Base-by-base conservation (phyloP, 2,113 vertebrate species). In the Sinocyclocheilus anophthalmus region DNA sequence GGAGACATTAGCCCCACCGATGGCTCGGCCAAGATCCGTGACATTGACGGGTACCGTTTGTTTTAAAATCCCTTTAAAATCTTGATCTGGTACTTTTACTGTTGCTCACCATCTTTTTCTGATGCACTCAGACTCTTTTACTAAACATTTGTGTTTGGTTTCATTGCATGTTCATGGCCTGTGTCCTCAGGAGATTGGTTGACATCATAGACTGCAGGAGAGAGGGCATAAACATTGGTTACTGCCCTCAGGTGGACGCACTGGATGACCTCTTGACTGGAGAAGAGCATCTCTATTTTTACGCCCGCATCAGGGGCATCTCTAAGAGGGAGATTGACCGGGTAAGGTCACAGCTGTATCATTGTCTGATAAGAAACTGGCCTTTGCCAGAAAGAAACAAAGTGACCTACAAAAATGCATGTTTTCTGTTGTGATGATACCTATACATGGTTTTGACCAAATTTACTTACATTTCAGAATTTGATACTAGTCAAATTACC, bases 231-330 rank as follows among this genome's bases (percentile, higher is more conserved):
- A 82, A 95, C 95, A 86, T 99, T 6, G 97, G 98, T 73, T 98
- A 99, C 93, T 99, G 97, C 90, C 97, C 97, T 45, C 97, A 99
- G 85, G 97, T 97, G 90, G 98, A 99, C 86, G 97, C 97, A 20
- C 90, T 99, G 90, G 97, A 99, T 90, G 94, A 95, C 85, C 92
- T 99, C 88, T 94, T 98, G 89, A 96, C 97, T 0, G 97, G 97
- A 87, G 96, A 97, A 85, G 98, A 99, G 88, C 97, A 99, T 90
- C 93, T 99, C 93, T 97, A 98, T 91, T 99, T 97, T 90, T 99
- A 99, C 0, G 95, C 96, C 83, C 94, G 97, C 76, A 92, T 99
- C 76, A 96, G 95, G 0, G 97, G 97, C 88, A 96, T 99, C 92
- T 95, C 96, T 65, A 97, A 96, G 91, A 93, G 93, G 82, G 92